Conservation (phyloP, 2,797 vertebrate genomes). For the Taeniopygia guttata region DNA sequence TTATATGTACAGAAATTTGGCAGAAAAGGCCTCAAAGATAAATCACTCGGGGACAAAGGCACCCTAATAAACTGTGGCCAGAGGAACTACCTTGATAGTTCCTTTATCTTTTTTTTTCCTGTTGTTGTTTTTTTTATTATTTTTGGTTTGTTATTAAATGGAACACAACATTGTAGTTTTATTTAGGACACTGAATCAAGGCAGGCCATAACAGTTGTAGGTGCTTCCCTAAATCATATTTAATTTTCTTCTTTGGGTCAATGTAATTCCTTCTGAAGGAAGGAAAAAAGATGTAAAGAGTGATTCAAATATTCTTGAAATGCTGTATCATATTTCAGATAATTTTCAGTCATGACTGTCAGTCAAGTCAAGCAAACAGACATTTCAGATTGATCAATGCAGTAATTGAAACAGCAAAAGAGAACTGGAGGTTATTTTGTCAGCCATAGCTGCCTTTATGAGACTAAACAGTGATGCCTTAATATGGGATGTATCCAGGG, state of each 20-base stretch:
- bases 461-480: conserved; percentile 65
- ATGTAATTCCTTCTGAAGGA: neutral
- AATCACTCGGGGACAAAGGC: neutral
- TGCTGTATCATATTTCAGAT: neutral
- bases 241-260: neutral
- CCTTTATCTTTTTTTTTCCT: neutral
- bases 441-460: conserved; percentile 33
- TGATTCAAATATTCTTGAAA: neutral
- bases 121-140: neutral
- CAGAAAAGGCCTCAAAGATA: neutral
- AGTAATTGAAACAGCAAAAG: conserved; percentile 47
- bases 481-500: conserved; percentile 57
- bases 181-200: neutral
- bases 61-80: neutral
- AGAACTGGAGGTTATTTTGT: conserved; percentile 25
- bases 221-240: neutral
- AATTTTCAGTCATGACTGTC: neutral
- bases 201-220: neutral
- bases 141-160: neutral
- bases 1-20: neutral
- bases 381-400: neutral
- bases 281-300: neutral
- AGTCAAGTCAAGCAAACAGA: neutral
- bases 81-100: neutral
- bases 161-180: neutral